Evolutionary conservation across 2,797 vertebrate genomes (phyloP), one percentile per base, ranked within the genome.

Genomic region (Ctenopoma kingsleyae): DNA sequence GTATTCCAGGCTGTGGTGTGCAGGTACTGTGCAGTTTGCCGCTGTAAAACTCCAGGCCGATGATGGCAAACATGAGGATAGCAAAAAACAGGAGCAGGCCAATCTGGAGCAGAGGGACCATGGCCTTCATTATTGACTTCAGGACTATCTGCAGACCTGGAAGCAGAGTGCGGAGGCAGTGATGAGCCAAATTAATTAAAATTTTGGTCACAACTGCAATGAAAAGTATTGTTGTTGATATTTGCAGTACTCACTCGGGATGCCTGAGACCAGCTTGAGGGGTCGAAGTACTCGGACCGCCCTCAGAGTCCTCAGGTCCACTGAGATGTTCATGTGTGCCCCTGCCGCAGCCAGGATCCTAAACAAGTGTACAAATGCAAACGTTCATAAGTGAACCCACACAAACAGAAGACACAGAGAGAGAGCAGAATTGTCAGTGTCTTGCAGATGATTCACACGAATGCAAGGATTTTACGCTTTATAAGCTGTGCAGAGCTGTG

Each of bases 21-120:
- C 98, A 99, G 58, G 95, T 97, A 43, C 86, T 91, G 89, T 99
- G 97, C 73, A 99, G 91, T 86, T 95, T 98, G 46, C 97, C 98
- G 0, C 97, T 98, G 91, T 99, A 99, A 82, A 99, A 99, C 93
- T 99, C 98, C 90, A 99, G 91, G 82, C 98, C 98, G 0, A 99
- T 99, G 90, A 99, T 99, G 47, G 98, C 98, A n/a, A 99, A 99
- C 98, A 99, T 99, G 73, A 99, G 96, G 87, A 99, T 99, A 11
- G 98, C 98, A 25, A 99, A 99, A 86, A 99, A 99, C 68, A 99
- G 96, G 71, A 99, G 93, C 82, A 99, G 92, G 47, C 98, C 98
- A 0, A 99, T 99, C 95, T 99, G 98, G 61, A 99, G 96, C 50
- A 99, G 94, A 36, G 98, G 98, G 59, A 99, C 96, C 98, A 99